A percentile compares a stretch with the other conserved stretches of the same genome.
phyloP scores from a whole-genome alignment of 2,888 invertebrate species.

The Drosophila multiciliata region DNA sequence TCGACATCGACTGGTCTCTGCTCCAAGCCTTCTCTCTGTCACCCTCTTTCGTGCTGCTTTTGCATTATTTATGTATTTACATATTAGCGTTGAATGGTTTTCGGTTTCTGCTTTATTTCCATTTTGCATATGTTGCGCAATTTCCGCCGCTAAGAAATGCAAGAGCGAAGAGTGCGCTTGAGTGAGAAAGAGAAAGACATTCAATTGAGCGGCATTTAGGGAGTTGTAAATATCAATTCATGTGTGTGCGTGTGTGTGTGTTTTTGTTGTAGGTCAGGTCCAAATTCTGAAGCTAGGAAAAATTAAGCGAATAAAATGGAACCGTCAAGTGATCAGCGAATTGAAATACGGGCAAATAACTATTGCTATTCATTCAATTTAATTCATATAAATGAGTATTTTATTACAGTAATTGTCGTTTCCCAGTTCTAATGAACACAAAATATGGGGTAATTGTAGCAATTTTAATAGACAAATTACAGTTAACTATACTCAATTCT shows the following conservation, averaged over 20 bases:
- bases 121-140: slow-evolving; percentile 75
- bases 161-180: slow-evolving; percentile 3
- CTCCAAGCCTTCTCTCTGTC: slow-evolving; percentile 4
- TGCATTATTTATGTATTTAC: slow-evolving; percentile 71
- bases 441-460: not conserved
- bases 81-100: slow-evolving; percentile 47
- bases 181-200: not conserved
- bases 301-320: slow-evolving; percentile 14
- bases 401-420: not conserved
- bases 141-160: slow-evolving; percentile 64
- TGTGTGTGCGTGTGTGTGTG: slow-evolving; percentile 18
- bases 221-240: slow-evolving; percentile 38
- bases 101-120: slow-evolving; percentile 57
- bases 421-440: not conserved
- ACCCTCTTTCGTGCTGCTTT: slow-evolving; percentile 50
- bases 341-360: not conserved
- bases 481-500: not conserved
- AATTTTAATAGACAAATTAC: slow-evolving; percentile 18
- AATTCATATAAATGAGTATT: not conserved
- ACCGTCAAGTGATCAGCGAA: slow-evolving; percentile 10
- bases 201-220: slow-evolving; percentile 30
- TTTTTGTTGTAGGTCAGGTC: slow-evolving; percentile 61
- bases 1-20: slow-evolving; percentile 25
- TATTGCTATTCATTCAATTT: not conserved
- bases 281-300: slow-evolving; percentile 22